Percentiles rank a stretch among this genome's conserved stretches.
Evolutionary conservation across 2,888 invertebrate species (phyloP).

Genomic region (Nomada lathburiana): DNA sequence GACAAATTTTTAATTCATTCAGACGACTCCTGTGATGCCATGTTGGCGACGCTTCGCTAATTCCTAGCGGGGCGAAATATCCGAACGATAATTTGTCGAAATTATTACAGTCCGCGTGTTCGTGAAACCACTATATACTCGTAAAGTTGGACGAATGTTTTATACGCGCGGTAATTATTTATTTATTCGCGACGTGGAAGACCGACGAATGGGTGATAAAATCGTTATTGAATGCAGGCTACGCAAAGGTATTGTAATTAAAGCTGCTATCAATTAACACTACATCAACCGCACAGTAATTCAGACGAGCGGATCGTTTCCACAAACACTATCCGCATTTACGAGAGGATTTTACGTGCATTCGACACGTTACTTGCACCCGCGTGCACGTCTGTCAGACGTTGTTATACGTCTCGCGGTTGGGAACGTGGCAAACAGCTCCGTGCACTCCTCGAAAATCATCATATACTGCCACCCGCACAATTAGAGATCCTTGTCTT

Average conservation of each 20-base stretch:
- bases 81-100: neutral
- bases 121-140: neutral
- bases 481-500: conserved; percentile 28
- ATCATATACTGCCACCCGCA: neutral
- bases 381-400: neutral
- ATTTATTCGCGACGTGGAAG: neutral
- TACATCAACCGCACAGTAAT: conserved; percentile 18
- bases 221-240: neutral
- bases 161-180: neutral
- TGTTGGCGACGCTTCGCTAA: neutral
- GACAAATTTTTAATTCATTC: conserved; percentile 31
- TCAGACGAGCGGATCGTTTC: conserved; percentile 19
- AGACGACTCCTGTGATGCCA: neutral
- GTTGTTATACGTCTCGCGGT: conserved; percentile 17
- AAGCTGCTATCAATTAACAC: conserved; percentile 38
- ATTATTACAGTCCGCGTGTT: neutral
- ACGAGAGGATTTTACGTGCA: conserved; percentile 33
- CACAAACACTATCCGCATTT: conserved; percentile 37
- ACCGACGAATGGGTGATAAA: neutral
- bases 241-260: conserved; percentile 2
- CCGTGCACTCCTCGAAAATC: conserved; percentile 13
- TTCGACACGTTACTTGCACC: neutral
- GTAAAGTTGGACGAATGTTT: neutral
- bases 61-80: neutral
- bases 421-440: conserved; percentile 11